A percentile compares a stretch with the other conserved stretches of the same genome.
These are phyloP conservation scores for Drosophila robusta DNA, from an alignment of 2,888 invertebrate species.

Conservation along the genomic window DNA sequence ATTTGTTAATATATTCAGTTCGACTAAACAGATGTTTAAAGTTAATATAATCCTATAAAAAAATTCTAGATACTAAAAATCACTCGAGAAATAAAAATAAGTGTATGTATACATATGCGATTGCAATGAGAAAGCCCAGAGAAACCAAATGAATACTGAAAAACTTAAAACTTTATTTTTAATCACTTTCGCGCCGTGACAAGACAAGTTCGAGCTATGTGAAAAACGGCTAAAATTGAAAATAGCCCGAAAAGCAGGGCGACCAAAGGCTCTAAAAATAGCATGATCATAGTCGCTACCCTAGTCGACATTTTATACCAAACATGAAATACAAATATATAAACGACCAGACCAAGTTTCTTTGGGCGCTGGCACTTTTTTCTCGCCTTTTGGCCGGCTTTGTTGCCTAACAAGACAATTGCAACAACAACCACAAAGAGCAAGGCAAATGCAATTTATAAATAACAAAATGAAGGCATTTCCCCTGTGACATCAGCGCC, in stretches of 20 bases:
- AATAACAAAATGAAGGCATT: constrained; percentile 74
- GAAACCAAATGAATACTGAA: constrained; percentile 28
- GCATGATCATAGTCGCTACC: constrained; percentile 39
- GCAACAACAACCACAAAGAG: constrained; percentile 26
- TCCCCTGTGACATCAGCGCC: constrained; percentile 76
- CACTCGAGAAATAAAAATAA: constrained; percentile 5
- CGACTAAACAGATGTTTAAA: too few species aligned
- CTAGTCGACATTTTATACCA: constrained; percentile 57
- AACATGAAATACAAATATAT: constrained; percentile 35
- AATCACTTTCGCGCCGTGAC: constrained; percentile 64
- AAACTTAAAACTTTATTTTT: constrained; percentile 68
- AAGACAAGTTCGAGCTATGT: constrained; percentile 73
- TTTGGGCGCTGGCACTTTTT: constrained; percentile 6
- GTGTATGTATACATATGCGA: constrained; percentile 3
- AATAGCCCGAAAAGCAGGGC: constrained; percentile 62
- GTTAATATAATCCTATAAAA: too few species aligned
- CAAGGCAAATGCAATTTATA: constrained; percentile 66
- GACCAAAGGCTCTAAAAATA: constrained; percentile 62
- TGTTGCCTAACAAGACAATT: constrained; percentile 32
- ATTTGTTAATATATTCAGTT: too few species aligned
- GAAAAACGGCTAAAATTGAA: constrained; percentile 68
- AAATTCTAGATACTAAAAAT: not conserved
- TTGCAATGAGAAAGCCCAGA: constrained; percentile 30
- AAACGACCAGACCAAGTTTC: constrained; percentile 23
- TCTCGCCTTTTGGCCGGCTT: constrained; percentile 25